These are phyloP conservation scores for Eumaeus atala DNA, from an alignment of 1,140 invertebrate species.

Conservation along the genomic window DNA sequence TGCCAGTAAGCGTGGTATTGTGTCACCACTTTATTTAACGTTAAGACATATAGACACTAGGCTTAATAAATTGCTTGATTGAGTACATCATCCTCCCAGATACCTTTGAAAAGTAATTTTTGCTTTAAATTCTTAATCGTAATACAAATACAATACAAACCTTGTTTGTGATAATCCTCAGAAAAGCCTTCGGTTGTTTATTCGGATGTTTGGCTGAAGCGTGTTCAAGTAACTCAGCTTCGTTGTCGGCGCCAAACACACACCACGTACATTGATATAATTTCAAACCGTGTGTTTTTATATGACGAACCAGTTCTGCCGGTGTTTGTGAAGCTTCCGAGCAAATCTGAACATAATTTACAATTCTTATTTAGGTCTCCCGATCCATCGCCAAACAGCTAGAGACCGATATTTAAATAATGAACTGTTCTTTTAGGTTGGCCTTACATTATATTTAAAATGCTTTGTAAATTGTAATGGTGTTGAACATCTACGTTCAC, in stretches of 20 bases:
- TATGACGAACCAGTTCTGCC: constrained; percentile 38
- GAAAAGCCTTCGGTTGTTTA: constrained; percentile 64
- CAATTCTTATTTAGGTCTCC: not conserved
- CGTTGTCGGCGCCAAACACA: constrained; percentile 48
- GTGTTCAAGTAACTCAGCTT: constrained; percentile 76
- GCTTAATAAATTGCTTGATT: not conserved
- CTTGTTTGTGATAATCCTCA: constrained; percentile 51
- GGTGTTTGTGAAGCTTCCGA: constrained; percentile 6
- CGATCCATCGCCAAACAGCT: too few relatives aligned
- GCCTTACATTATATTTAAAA: too few relatives aligned
- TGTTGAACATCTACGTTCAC: too few relatives aligned
- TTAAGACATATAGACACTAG: not conserved
- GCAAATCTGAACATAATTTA: constrained; percentile 36
- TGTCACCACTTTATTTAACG: too few relatives aligned
- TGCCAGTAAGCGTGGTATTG: not conserved
- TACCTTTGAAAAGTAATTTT: not conserved
- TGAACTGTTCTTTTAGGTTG: too few relatives aligned
- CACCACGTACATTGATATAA: constrained; percentile 66
- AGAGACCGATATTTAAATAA: constrained; percentile 1
- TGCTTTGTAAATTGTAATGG: too few relatives aligned
- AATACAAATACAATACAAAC: constrained; percentile 26
- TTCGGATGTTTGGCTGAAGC: constrained; percentile 75
- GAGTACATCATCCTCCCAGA: too few relatives aligned
- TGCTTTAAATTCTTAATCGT: not conserved
- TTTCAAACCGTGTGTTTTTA: constrained; percentile 44